phyloP scores from a whole-genome alignment of 2,888 invertebrate species.

The Drosophila paranaensis region DNA sequence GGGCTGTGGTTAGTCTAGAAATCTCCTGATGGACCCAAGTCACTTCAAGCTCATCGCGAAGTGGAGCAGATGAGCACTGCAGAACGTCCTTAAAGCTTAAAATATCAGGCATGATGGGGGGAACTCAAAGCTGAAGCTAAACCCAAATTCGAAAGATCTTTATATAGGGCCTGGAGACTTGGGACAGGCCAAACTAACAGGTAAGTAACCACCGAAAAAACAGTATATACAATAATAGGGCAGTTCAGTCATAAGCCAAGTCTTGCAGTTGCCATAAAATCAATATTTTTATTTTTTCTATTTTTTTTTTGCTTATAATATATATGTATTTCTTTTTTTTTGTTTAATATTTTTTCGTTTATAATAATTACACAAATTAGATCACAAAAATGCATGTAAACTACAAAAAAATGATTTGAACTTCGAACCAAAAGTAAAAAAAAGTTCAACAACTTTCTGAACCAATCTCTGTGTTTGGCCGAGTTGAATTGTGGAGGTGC shows the following conservation, averaged over 20 bases:
- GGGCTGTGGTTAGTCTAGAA: too few relatives aligned
- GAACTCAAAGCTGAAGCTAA: too few relatives aligned
- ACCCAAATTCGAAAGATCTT: too few relatives aligned
- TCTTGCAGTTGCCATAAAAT: slow-evolving; percentile 66
- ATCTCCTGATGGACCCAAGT: too few relatives aligned
- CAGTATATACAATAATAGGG: too few relatives aligned
- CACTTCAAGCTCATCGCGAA: too few relatives aligned
- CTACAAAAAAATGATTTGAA: slow-evolving; percentile 74
- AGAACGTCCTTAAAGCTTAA: too few relatives aligned
- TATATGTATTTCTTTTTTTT: slow-evolving; percentile 53
- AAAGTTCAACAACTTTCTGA: slow-evolving; percentile 40
- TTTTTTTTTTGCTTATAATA: slow-evolving; percentile 48
- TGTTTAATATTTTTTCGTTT: slow-evolving; percentile 64
- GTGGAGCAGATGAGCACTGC: too few relatives aligned
- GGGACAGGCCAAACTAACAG: neutral
- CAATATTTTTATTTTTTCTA: slow-evolving; percentile 55
- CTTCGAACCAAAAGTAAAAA: slow-evolving; percentile 52
- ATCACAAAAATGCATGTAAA: slow-evolving; percentile 82
- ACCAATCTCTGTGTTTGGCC: slow-evolving; percentile 27
- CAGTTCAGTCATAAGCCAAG: too few relatives aligned
- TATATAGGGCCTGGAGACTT: too few relatives aligned
- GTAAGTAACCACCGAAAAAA: too few relatives aligned
- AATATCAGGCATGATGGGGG: too few relatives aligned
- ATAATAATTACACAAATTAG: slow-evolving; percentile 82
- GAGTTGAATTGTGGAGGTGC: slow-evolving; percentile 37